Evolutionary conservation across 92 coral and sea anemone genomes (phyloP).

Genomic region (Parazoanthus atlanticus): DNA sequence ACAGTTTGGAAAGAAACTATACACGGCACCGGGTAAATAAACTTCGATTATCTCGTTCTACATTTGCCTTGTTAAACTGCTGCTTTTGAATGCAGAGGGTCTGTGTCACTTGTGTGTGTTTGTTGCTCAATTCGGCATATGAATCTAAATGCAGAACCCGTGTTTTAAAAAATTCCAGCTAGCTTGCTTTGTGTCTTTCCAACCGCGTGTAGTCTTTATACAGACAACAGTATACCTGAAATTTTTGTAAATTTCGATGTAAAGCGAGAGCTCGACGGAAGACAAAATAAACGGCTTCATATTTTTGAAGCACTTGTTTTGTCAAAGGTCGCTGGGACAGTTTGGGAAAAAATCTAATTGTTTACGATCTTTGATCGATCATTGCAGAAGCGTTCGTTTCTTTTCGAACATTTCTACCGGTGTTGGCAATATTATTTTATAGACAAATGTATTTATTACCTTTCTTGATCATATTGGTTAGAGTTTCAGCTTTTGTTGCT

Average conservation of each 20-base stretch:
- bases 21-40: background rate
- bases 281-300: conserved; percentile 12
- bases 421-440: background rate
- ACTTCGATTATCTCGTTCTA: background rate
- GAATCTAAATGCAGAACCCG: background rate
- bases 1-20: conserved; percentile 23
- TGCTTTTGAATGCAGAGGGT: background rate
- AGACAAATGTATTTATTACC: background rate
- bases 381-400: conserved; percentile 3
- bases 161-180: background rate
- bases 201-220: conserved; percentile 8
- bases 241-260: conserved; percentile 6
- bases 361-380: conserved; percentile 48
- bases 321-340: background rate
- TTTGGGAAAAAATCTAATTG: conserved; percentile 14
- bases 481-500: background rate
- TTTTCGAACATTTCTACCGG: background rate
- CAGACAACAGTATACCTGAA: background rate
- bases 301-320: background rate
- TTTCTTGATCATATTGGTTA: background rate
- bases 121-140: conserved; percentile 2
- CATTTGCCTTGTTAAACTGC: background rate
- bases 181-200: background rate
- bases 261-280: background rate
- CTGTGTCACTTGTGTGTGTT: background rate